A percentile compares a stretch with the other conserved stretches of the same genome.
These are phyloP conservation scores for Pyrrhia umbra DNA, from an alignment of 2,888 invertebrate genomes.

Conservation along the genomic window DNA sequence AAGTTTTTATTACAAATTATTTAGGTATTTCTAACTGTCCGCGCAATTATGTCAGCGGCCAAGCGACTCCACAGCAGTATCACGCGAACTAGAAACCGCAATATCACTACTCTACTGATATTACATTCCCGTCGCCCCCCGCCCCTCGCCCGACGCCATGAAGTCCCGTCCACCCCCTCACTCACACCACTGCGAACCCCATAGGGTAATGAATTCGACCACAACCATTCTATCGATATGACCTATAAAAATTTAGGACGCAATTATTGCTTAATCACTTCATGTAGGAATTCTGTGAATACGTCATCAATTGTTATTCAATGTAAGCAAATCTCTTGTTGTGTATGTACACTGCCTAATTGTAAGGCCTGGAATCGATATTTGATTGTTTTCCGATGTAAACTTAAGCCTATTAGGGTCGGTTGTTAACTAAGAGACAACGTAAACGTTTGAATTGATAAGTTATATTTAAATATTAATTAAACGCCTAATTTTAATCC, in stretches of 20 bases:
- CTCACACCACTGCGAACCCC: constrained; percentile 74
- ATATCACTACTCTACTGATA: constrained; percentile 87
- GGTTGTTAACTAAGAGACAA: constrained; percentile 40
- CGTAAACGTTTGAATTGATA: constrained; percentile 40
- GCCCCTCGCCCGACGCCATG: constrained; percentile 80
- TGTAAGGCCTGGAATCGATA: constrained; percentile 39
- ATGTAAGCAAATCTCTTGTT: constrained; percentile 47
- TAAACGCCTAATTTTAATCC: constrained; percentile 24
- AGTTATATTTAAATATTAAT: constrained; percentile 39
- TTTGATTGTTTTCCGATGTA: constrained; percentile 58
- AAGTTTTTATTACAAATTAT: constrained; percentile 57
- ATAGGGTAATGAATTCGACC: constrained; percentile 87
- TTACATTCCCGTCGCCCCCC: constrained; percentile 81
- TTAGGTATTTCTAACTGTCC: constrained; percentile 60
- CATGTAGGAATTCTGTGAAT: constrained; percentile 67
- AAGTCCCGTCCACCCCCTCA: constrained; percentile 75
- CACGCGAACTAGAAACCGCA: constrained; percentile 85
- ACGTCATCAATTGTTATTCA: constrained; percentile 52
- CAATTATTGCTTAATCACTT: constrained; percentile 79
- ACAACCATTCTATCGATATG: constrained; percentile 81
- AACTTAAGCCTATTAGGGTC: constrained; percentile 55
- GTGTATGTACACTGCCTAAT: constrained; percentile 38
- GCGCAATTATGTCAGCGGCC: constrained; percentile 54
- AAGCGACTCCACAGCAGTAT: constrained; percentile 72
- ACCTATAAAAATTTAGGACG: constrained; percentile 86